Evolutionary conservation across 2,113 vertebrate genomes (phyloP).

Genomic region (Tachysurus vachellii): DNA sequence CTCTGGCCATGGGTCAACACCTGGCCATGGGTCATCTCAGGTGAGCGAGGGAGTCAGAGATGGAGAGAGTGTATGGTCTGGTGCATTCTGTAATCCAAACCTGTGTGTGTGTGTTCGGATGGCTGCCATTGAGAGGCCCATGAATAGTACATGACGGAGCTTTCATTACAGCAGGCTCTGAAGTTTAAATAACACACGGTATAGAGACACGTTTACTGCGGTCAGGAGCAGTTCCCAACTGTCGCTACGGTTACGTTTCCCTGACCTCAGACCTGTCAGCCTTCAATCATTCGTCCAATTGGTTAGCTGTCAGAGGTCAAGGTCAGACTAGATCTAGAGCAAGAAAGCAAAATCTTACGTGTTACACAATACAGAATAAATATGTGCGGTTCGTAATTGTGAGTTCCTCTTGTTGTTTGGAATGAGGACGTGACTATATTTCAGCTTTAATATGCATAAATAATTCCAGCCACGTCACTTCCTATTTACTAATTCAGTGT

Average conservation of each 20-base stretch:
- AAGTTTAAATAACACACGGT: constrained; percentile 74
- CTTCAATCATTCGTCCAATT: constrained; percentile 41
- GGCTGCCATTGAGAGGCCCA: constrained; percentile 60
- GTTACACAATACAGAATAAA: not conserved
- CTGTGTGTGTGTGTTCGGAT: constrained; percentile 57
- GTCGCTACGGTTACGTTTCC: constrained; percentile 46
- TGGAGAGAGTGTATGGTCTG: constrained; percentile 50
- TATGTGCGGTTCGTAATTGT: not conserved
- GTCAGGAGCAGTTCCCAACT: constrained; percentile 65
- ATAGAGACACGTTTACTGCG: constrained; percentile 70
- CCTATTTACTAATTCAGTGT: not conserved
- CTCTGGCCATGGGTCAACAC: constrained; percentile 38
- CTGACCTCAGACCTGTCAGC: constrained; percentile 47
- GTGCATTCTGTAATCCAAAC: constrained; percentile 62
- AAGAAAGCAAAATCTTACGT: constrained; percentile 18
- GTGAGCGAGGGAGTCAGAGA: constrained; percentile 54
- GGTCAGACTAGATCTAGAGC: constrained; percentile 34
- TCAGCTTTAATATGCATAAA: not conserved
- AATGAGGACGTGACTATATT: not conserved
- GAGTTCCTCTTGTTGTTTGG: not conserved
- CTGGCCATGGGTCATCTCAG: constrained; percentile 49
- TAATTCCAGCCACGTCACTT: not conserved
- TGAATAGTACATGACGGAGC: constrained; percentile 77
- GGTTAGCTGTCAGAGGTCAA: constrained; percentile 36
- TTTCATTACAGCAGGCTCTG: constrained; percentile 70